Percentiles rank a stretch among this genome's conserved stretches.
These are phyloP conservation scores for Stomatorhinus walkeri DNA, from an alignment of 2,797 vertebrate species.

Conservation along the genomic window DNA sequence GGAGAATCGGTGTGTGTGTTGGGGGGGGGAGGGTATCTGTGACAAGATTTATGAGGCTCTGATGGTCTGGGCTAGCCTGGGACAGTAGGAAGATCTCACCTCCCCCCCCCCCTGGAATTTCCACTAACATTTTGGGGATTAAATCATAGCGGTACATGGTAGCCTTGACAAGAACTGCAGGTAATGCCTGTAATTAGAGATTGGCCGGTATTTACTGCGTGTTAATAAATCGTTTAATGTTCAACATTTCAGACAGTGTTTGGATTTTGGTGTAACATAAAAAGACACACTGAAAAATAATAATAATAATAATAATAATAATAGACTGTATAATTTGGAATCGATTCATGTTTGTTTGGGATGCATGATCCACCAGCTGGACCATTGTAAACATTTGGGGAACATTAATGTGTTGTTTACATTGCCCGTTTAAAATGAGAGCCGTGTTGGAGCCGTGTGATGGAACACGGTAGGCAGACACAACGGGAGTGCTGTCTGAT, in stretches of 20 bases:
- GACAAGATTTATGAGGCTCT: constrained; percentile 16
- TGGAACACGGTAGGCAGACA: background rate
- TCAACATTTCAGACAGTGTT: background rate
- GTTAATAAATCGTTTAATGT: background rate
- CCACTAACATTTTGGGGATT: background rate
- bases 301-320: background rate
- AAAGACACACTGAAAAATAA: background rate
- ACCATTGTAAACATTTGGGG: background rate
- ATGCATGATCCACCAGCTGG: background rate
- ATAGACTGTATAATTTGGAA: background rate
- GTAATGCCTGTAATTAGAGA: background rate
- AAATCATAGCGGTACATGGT: background rate
- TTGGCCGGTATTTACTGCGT: background rate
- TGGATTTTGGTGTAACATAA: background rate
- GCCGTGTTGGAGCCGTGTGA: background rate
- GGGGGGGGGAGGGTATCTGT: background rate
- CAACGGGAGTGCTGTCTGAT: background rate
- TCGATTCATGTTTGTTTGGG: background rate
- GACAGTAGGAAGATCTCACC: background rate
- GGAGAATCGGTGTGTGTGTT: constrained; percentile 15
- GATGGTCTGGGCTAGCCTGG: background rate
- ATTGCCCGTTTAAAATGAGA: background rate
- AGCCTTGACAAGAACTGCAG: background rate
- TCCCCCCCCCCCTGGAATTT: background rate
- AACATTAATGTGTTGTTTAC: background rate